These are phyloP conservation scores for Porites cylindrica DNA, from an alignment of 92 coral and sea anemone species.

Conservation along the genomic window DNA sequence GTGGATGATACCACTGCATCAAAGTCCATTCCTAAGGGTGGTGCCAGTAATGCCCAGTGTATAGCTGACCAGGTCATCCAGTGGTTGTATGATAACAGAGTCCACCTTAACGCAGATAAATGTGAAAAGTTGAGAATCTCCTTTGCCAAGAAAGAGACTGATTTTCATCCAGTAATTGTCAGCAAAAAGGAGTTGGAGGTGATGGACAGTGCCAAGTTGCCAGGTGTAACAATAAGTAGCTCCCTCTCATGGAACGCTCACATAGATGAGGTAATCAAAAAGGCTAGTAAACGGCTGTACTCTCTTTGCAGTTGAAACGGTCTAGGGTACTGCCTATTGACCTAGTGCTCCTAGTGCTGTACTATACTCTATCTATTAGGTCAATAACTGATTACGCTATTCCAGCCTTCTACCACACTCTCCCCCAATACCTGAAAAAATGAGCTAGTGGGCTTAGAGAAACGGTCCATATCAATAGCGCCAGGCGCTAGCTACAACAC, in stretches of 20 bases:
- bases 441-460: constrained; percentile 45
- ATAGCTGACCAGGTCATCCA: constrained; percentile 35
- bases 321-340: neutral
- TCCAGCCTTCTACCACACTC: no score
- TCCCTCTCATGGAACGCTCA: neutral
- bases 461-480: neutral
- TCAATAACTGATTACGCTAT: neutral
- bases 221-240: neutral
- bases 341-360: neutral
- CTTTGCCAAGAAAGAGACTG: neutral
- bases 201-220: constrained; percentile 1
- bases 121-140: neutral
- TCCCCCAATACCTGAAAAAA: neutral
- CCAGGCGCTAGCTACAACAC: no score
- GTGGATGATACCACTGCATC: neutral
- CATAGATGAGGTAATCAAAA: neutral
- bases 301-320: neutral
- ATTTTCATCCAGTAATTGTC: neutral
- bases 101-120: constrained; percentile 35
- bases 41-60: constrained; percentile 19
- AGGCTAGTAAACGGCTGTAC: neutral
- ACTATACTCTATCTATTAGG: neutral
- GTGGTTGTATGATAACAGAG: constrained; percentile 40
- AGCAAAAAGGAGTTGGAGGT: no score
- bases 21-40: neutral